Conservation (phyloP, 1,140 invertebrate species). For the Bradysia coprophila region DNA sequence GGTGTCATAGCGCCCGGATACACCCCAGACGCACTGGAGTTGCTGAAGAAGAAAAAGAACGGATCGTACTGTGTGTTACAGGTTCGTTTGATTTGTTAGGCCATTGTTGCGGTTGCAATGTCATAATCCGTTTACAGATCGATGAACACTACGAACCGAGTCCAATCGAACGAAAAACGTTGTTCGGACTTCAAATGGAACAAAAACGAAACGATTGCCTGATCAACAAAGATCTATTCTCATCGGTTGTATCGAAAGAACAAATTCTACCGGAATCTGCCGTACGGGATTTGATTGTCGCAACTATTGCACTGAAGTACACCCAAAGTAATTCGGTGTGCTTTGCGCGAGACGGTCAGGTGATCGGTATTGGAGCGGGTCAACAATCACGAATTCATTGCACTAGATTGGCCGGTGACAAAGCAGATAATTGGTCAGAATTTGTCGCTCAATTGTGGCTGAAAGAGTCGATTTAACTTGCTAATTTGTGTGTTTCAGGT, state of each 20-base stretch:
- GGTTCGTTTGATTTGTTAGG: conserved; percentile 15
- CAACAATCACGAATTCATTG: conserved; percentile 97
- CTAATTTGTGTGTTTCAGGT: too few species aligned
- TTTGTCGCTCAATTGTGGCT: too few species aligned
- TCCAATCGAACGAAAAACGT: conserved; percentile 61
- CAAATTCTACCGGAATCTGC: conserved; percentile 53
- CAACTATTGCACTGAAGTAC: conserved; percentile 92
- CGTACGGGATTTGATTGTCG: conserved; percentile 81
- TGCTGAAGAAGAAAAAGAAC: conserved; percentile 92
- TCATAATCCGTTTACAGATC: conserved; percentile 39
- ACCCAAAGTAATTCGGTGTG: conserved; percentile 55
- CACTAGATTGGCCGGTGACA: conserved; percentile 88
- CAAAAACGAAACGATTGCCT: conserved; percentile 81
- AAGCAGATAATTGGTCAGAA: conserved; percentile 83
- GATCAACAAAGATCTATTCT: conserved; percentile 63
- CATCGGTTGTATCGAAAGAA: conserved; percentile 64
- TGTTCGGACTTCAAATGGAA: conserved; percentile 84
- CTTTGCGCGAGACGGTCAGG: conserved; percentile 57
- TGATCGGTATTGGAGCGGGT: conserved; percentile 92
- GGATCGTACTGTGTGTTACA: conserved; percentile 83
- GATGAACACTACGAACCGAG: conserved; percentile 71
- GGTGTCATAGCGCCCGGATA: conserved; percentile 93
- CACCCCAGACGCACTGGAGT: conserved; percentile 56
- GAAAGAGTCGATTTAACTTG: too few species aligned
- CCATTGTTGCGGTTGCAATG: neutral